Percentiles rank a stretch among this genome's conserved stretches.
These are phyloP conservation scores for Campodea augens DNA, from an alignment of 1,140 invertebrate genomes.

Conservation along the genomic window DNA sequence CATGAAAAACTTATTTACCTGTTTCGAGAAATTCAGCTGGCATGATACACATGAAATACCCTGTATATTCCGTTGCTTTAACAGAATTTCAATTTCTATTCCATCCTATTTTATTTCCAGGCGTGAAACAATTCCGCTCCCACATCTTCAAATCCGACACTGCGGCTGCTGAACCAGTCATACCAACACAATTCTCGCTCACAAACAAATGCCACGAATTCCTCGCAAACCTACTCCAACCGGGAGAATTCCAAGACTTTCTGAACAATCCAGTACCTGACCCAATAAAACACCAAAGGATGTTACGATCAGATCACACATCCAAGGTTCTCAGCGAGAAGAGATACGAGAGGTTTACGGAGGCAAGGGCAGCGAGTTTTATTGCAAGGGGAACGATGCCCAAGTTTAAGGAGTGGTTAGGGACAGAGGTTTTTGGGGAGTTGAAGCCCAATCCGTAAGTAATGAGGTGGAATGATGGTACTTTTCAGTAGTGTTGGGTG, in stretches of 20 bases:
- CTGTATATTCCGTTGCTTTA: too few species aligned
- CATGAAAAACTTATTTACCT: too few species aligned
- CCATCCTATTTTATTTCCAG: too few species aligned
- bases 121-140: not conserved
- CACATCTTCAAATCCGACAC: not conserved
- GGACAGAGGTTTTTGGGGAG: too few species aligned
- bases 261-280: slow-evolving; percentile 8
- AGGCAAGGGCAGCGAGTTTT: slow-evolving; percentile 31
- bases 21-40: too few species aligned
- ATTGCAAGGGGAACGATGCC: slow-evolving; percentile 24
- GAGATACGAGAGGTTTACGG: slow-evolving; percentile 26
- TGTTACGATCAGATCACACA: slow-evolving; percentile 23
- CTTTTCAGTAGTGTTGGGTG: too few species aligned
- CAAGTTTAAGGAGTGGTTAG: slow-evolving; percentile 35
- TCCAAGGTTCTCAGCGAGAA: slow-evolving; percentile 22
- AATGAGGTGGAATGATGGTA: too few species aligned
- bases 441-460: too few species aligned
- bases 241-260: slow-evolving; percentile 8
- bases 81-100: too few species aligned
- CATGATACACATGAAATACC: too few species aligned
- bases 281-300: slow-evolving; percentile 15
- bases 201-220: too few species aligned
- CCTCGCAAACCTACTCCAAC: too few species aligned
- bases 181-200: slow-evolving; percentile 13
- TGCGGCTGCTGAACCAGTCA: slow-evolving; percentile 13